phyloP scores from a whole-genome alignment of 92 coral and sea anemone genomes.

The Epizoanthus scotinus region DNA sequence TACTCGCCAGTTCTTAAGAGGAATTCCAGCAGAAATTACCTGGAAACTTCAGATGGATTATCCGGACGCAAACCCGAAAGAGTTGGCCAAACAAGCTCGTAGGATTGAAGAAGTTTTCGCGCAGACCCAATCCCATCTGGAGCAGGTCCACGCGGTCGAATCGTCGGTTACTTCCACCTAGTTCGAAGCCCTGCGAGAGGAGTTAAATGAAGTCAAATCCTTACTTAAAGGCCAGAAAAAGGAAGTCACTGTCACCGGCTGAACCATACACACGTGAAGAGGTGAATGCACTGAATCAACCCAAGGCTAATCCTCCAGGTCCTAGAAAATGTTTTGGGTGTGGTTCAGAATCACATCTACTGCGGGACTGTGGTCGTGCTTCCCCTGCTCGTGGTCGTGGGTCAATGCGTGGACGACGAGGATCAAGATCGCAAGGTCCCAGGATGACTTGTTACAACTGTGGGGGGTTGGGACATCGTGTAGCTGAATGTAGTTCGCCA shows the following conservation, averaged over 20 bases:
- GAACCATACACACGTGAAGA: no score
- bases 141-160: no score
- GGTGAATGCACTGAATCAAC: neutral
- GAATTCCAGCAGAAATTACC: neutral
- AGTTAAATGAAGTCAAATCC: slow-evolving; percentile 21
- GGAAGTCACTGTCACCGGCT: no score
- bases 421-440: slow-evolving; percentile 9
- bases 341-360: slow-evolving; percentile 22
- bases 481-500: slow-evolving; percentile 11
- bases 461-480: slow-evolving; percentile 33
- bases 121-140: no score
- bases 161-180: neutral
- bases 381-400: slow-evolving; percentile 28
- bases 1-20: neutral
- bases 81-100: no score
- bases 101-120: neutral
- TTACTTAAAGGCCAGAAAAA: neutral
- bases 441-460: slow-evolving; percentile 33
- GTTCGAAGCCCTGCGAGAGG: slow-evolving; percentile 1
- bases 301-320: neutral
- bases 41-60: slow-evolving; percentile 14
- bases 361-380: slow-evolving; percentile 25
- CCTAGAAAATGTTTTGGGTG: slow-evolving; percentile 27
- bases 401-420: neutral
- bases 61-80: neutral